Evolutionary conservation across 2,797 vertebrate species (phyloP), one percentile per base, ranked within the genome.

Genomic region (Cossypha caffra): DNA sequence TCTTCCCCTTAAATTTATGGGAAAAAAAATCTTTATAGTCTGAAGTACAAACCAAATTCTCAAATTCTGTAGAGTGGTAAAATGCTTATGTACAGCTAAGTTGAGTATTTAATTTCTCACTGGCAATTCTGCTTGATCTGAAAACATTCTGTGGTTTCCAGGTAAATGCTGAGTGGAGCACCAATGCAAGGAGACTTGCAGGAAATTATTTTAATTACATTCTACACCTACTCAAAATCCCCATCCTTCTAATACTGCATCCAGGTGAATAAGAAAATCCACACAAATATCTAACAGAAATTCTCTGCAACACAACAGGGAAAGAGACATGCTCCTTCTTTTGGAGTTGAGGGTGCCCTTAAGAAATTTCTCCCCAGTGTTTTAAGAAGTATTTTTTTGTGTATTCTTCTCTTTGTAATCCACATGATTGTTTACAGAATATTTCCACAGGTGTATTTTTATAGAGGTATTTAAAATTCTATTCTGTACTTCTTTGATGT

Each of bases 1-100:
- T 94, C 68, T 95, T 93, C 80, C 92, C 93, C 94, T 95, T 90
- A 86, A 84, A 93, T 85, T 93, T 87, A 96, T 77, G 94, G 45
- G 45, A 47, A 82, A 87, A 93, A 58, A 69, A 66, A 52, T 54
- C 61, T 72, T 37, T 77, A 35, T 73, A 68, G 51, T 87, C 63
- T 54, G 71, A 95, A 88, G 48, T 66, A 94, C 37, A 93, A 85
- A 31, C 16, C 19, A 52, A 93, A 88, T 81, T 72, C 51, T 88
- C 16, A 26, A 59, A 79, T 85, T 81, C 86, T 87, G n/a, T 13
- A 21, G 71, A 82, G 77, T 74, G 77, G 88, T 43, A 88, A 94
- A 88, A 76, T 21, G 38, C 54, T 75, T 55, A 51, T 51, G 84
- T 92, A 71, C 61, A 93, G 83, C 48, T 72, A 73, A 59, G 37